phyloP scores from a whole-genome alignment of 1,140 invertebrate genomes.

The Neodiprion fabricii region DNA sequence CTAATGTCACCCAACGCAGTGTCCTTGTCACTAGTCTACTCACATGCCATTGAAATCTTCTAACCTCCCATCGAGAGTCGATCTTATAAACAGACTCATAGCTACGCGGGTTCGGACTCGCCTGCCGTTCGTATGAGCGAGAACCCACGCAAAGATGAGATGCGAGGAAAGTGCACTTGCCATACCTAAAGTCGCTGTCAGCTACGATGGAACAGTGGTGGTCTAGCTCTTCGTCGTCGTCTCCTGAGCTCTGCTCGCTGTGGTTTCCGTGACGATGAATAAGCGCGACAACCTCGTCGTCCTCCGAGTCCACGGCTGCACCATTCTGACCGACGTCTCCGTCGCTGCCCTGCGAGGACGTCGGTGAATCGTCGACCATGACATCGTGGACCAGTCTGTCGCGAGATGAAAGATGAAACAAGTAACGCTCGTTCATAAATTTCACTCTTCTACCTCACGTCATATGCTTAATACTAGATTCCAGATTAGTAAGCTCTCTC shows the following conservation, averaged over 20 bases:
- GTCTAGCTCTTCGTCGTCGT: constrained; percentile 55
- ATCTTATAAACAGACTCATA: too few relatives aligned
- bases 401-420: constrained; percentile 24
- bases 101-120: too few relatives aligned
- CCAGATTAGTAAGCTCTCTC: neutral
- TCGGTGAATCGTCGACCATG: constrained; percentile 76
- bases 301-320: constrained; percentile 44
- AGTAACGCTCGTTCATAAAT: neutral
- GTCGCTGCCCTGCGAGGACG: constrained; percentile 75
- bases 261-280: constrained; percentile 51
- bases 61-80: too few relatives aligned
- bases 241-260: constrained; percentile 54
- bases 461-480: neutral
- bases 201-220: constrained; percentile 55
- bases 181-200: constrained; percentile 57
- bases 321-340: constrained; percentile 47
- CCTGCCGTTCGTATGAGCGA: too few relatives aligned
- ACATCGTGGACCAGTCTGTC: constrained; percentile 80
- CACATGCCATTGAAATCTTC: neutral
- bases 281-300: constrained; percentile 51
- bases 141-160: too few relatives aligned
- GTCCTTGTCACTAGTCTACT: constrained; percentile 8
- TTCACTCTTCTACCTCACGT: neutral
- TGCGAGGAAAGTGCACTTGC: constrained; percentile 9
- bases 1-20: constrained; percentile 47